phyloP scores from a whole-genome alignment of 1,140 invertebrate genomes.

The Bacillus rossius region DNA sequence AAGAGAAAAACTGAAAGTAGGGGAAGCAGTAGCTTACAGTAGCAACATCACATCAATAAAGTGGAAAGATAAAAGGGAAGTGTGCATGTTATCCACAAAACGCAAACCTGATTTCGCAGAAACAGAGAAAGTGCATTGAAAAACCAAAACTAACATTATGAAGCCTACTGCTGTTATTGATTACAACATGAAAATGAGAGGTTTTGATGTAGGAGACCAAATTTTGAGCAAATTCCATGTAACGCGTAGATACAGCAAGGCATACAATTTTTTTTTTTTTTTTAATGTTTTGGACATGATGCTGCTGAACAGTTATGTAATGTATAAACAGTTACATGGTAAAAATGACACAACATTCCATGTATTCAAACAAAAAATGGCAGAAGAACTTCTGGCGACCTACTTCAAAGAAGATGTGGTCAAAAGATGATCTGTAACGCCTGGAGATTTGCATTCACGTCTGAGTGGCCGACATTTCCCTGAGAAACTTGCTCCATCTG shows the following conservation, averaged over 20 bases:
- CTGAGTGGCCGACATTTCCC: slow-evolving; percentile 7
- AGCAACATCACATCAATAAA: not conserved
- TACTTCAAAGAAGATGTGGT: slow-evolving; percentile 4
- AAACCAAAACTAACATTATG: not conserved
- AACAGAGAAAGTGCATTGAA: not conserved
- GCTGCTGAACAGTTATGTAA: slow-evolving; percentile 1
- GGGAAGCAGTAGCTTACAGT: not conserved
- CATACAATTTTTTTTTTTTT: slow-evolving; percentile 7
- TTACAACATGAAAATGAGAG: slow-evolving; percentile 14
- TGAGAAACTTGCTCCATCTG: not conserved
- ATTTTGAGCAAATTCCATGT: slow-evolving; percentile 13
- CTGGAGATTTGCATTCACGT: not conserved
- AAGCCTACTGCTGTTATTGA: slow-evolving; percentile 11
- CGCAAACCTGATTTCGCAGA: not conserved
- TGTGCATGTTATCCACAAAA: not conserved
- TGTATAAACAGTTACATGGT: not conserved
- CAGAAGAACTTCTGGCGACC: not conserved
- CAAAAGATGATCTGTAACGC: not conserved
- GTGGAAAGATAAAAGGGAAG: slow-evolving; percentile 1
- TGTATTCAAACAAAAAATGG: slow-evolving; percentile 4
- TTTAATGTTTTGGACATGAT: slow-evolving; percentile 8
- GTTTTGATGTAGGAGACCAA: slow-evolving; percentile 12
- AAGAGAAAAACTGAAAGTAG: not conserved
- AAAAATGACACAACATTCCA: slow-evolving; percentile 8
- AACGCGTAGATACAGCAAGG: too few species aligned